Percentiles rank a stretch among this genome's conserved stretches.
These are phyloP conservation scores for Manduca sexta DNA, from an alignment of 1,140 invertebrate genomes.

Conservation along the genomic window DNA sequence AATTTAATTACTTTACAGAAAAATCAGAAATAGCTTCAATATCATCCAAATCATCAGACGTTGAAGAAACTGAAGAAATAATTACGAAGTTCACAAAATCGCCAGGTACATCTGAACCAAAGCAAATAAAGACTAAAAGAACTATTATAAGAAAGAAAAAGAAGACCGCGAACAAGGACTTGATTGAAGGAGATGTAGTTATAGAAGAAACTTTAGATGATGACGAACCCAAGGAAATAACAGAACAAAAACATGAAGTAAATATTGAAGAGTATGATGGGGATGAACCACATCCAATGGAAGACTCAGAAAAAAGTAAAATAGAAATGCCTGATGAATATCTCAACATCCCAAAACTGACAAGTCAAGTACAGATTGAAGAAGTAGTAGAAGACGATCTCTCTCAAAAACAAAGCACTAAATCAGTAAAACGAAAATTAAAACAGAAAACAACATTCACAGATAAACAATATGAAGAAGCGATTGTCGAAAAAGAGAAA, in stretches of 20 bases:
- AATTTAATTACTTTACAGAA: slow-evolving; percentile 27
- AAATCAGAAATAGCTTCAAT: slow-evolving; percentile 17
- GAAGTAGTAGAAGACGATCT: slow-evolving; percentile 55
- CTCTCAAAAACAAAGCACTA: neutral
- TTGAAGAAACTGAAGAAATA: slow-evolving; percentile 74
- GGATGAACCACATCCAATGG: slow-evolving; percentile 24
- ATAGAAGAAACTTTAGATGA: slow-evolving; percentile 68
- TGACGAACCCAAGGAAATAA: slow-evolving; percentile 25
- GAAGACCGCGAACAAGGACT: slow-evolving; percentile 17
- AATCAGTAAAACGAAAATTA: slow-evolving; percentile 8
- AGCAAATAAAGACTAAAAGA: slow-evolving; percentile 71
- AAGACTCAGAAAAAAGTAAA: slow-evolving; percentile 34
- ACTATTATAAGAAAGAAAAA: slow-evolving; percentile 69
- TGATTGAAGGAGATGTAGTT: slow-evolving; percentile 52
- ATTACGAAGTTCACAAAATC: slow-evolving; percentile 72
- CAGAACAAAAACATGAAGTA: slow-evolving; percentile 28
- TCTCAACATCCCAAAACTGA: slow-evolving; percentile 38
- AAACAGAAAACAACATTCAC: neutral
- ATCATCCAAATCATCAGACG: slow-evolving; percentile 56
- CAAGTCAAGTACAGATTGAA: slow-evolving; percentile 43
- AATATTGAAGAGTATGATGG: slow-evolving; percentile 56
- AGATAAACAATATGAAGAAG: slow-evolving; percentile 8
- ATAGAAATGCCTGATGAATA: slow-evolving; percentile 57
- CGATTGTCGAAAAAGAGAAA: no score
- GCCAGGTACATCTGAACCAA: slow-evolving; percentile 64